phyloP scores from a whole-genome alignment of 2,888 invertebrate species.

The Parapristionchus giblindavisi region DNA sequence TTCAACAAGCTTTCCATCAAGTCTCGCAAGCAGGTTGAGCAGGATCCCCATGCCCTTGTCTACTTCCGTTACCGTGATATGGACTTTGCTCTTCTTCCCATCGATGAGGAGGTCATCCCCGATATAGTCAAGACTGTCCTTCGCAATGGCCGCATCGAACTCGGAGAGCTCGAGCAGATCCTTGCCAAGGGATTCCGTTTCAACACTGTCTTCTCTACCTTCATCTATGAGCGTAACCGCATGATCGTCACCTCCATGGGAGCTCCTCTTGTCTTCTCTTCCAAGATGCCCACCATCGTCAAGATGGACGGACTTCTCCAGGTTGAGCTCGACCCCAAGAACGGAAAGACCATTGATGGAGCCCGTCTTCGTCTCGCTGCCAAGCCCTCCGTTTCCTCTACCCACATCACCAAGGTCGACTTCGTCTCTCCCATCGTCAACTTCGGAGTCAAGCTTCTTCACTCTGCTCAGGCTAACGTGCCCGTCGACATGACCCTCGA shows the following conservation, averaged over 20 bases:
- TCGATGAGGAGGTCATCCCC: conserved; percentile 44
- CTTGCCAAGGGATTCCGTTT: conserved; percentile 30
- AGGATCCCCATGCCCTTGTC: conserved; percentile 47
- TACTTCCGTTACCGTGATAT: conserved; percentile 56
- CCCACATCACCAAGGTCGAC: conserved; percentile 46
- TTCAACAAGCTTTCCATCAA: conserved; percentile 54
- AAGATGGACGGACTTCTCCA: conserved; percentile 24
- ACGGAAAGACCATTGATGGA: conserved; percentile 41
- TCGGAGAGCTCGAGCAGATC: conserved; percentile 34
- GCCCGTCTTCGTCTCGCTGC: conserved; percentile 37
- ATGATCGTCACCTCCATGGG: conserved; percentile 57
- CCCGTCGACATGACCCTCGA: conserved; percentile 56
- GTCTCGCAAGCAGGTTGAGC: conserved; percentile 38
- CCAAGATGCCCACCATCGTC: conserved; percentile 49
- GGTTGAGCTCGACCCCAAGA: conserved; percentile 26
- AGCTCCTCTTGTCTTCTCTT: conserved; percentile 52
- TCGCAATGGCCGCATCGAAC: conserved; percentile 8
- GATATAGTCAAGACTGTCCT: conserved; percentile 1
- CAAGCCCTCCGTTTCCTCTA: conserved; percentile 35
- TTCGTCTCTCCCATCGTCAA: conserved; percentile 54
- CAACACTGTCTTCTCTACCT: conserved; percentile 38
- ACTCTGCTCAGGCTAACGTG: conserved; percentile 47
- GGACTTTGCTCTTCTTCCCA: conserved; percentile 55
- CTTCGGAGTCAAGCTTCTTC: conserved; percentile 56
- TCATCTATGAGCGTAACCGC: conserved; percentile 43